phyloP scores from a whole-genome alignment of 2,797 vertebrate species.

The Hipposideros larvatus region DNA sequence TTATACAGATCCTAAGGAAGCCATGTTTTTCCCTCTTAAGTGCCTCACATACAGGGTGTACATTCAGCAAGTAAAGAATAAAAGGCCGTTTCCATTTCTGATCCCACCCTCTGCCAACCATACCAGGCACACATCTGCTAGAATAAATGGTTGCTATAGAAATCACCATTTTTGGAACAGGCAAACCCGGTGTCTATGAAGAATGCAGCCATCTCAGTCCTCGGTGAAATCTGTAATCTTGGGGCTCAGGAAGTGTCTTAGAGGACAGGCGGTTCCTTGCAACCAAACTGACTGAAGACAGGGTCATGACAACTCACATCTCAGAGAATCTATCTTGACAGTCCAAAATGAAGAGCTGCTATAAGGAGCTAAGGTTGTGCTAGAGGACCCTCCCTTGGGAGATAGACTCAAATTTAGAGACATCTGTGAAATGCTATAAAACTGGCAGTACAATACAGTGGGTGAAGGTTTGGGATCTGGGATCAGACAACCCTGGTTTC shows the following conservation, averaged over 20 bases:
- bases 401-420: not conserved
- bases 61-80: constrained; percentile 77
- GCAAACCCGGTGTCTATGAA: constrained; percentile 77
- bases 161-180: constrained; percentile 86
- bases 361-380: not conserved
- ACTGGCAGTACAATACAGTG: not conserved
- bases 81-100: constrained; percentile 85
- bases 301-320: not conserved
- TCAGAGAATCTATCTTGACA: not conserved
- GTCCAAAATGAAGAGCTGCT: not conserved
- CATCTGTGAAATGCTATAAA: not conserved
- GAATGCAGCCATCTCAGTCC: constrained; percentile 77
- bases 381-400: not conserved
- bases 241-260: constrained; percentile 12
- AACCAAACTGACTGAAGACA: not conserved
- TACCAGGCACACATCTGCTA: constrained; percentile 85
- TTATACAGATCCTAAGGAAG: not conserved
- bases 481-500: not conserved
- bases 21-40: constrained; percentile 32
- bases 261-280: not conserved
- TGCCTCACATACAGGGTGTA: constrained; percentile 60
- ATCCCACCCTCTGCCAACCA: constrained; percentile 82
- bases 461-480: not conserved
- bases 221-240: constrained; percentile 62
- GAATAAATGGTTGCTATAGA: constrained; percentile 85